Base-by-base conservation (phyloP, 2,888 invertebrate genomes). In the Chloroclystis v-ata region DNA sequence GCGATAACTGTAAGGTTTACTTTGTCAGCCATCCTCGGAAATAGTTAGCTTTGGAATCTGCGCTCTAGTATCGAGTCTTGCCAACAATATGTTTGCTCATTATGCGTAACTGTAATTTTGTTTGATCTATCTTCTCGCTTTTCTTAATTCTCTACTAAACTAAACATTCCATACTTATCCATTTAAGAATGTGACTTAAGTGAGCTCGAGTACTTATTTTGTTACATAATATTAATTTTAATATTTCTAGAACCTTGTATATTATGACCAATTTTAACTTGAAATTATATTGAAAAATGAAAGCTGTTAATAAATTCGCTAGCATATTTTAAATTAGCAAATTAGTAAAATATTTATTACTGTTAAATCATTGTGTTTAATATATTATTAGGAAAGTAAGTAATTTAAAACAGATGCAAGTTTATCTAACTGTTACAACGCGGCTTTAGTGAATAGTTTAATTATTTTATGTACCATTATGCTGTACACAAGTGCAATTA, bases 121-220 rank as follows among this genome's bases (percentile, higher is more conserved):
- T 25, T 26, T 40, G 12, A 37, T 29, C 12, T 46, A 48, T 40
- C 43, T 38, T 40, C 37, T 13, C 52, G 44, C 37, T 28, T 37
- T 54, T 58, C 59, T 72, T 67, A 74, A 69, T 72, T 70, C 67
- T 72, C 66, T 52, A 61, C 72, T 76, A 71, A 77, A 61, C 72
- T 76, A 71, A 77, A 83, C 86, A 86, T 85, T 86, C 86, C 86
- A 85, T 71, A 49, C 38, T 48, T 47, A 35, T 14, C 26, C 59
- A 67, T 66, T 66, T 71, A 66, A 72, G 70, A 69, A 79, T 78
- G 83, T 83, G 83, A 87, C 86, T 87, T 87, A 87, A 82, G 80
- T 82, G 81, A 80, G 82, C 82, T 79, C 76, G 68, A 75, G 86
- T 87, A 87, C 86, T 87, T 87, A 85, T 61, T 63, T 60, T 64